Evolutionary conservation across 2,113 vertebrate species (phyloP).

Genomic region (Bagarius yarrelli): DNA sequence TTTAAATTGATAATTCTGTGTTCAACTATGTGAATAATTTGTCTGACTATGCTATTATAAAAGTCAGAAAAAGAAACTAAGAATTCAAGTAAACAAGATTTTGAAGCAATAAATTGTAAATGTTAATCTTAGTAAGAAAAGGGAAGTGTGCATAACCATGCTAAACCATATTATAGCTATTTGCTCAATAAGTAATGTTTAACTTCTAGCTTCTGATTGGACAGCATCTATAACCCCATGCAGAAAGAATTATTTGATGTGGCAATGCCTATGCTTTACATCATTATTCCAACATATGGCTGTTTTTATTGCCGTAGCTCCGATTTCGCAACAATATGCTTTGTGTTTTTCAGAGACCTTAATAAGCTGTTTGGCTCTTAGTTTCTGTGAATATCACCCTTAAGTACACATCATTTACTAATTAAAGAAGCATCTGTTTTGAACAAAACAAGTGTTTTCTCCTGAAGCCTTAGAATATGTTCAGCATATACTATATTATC

Average conservation of each 20-base stretch:
- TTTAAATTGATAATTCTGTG: background rate
- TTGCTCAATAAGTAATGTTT: constrained; percentile 20
- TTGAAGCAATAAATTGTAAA: too few species aligned
- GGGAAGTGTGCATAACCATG: background rate
- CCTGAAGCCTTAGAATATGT: constrained; percentile 37
- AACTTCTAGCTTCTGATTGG: constrained; percentile 26
- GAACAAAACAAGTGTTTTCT: background rate
- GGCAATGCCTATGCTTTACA: constrained; percentile 44
- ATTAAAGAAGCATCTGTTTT: constrained; percentile 37
- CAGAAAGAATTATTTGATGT: constrained; percentile 44
- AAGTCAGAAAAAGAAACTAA: background rate
- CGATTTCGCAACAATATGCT: constrained; percentile 29
- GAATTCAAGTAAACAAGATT: too few species aligned
- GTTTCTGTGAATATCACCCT: constrained; percentile 18
- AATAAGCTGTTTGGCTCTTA: constrained; percentile 24
- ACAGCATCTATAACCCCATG: constrained; percentile 3
- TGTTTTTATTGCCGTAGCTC: constrained; percentile 15
- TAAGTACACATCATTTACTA: constrained; percentile 39
- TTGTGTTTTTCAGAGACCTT: constrained; percentile 24
- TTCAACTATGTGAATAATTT: background rate
- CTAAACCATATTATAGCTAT: constrained; percentile 13
- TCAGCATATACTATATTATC: constrained; percentile 54
- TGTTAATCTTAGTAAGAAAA: background rate
- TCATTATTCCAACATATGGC: constrained; percentile 45
- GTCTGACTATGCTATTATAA: background rate